Conservation (phyloP, 1,140 invertebrate species). For the Bombyx mandarina region DNA sequence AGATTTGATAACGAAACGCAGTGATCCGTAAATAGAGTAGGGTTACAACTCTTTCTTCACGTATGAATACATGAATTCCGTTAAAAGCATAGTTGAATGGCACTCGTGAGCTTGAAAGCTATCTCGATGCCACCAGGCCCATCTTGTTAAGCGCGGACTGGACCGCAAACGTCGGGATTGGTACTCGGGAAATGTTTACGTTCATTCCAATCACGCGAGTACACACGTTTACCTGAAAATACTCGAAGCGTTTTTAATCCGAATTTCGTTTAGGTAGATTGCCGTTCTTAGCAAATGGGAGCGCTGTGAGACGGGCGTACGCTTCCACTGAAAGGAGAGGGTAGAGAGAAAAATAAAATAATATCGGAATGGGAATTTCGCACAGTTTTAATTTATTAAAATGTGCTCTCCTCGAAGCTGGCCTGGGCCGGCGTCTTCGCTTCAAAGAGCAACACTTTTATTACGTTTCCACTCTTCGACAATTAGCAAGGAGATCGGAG, state of each 20-base stretch:
- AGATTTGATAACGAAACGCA: not conserved
- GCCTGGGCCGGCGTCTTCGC: slow-evolving; percentile 49
- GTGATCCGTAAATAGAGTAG: too few species aligned
- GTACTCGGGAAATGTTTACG: not conserved
- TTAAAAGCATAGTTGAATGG: too few species aligned
- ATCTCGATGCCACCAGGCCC: too few species aligned
- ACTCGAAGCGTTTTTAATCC: slow-evolving; percentile 27
- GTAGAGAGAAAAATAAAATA: slow-evolving; percentile 51
- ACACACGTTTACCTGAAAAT: slow-evolving; percentile 16
- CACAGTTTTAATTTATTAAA: slow-evolving; percentile 69
- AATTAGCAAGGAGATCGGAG: slow-evolving; percentile 55
- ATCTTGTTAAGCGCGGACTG: too few species aligned
- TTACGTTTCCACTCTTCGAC: slow-evolving; percentile 60
- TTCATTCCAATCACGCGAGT: slow-evolving; percentile 8
- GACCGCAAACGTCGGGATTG: too few species aligned
- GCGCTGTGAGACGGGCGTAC: slow-evolving; percentile 42
- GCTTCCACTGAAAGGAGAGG: slow-evolving; percentile 21
- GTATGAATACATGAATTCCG: too few species aligned
- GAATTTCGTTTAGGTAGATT: slow-evolving; percentile 25
- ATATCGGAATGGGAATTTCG: slow-evolving; percentile 65
- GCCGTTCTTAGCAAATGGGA: slow-evolving; percentile 42
- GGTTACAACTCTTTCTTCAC: too few species aligned
- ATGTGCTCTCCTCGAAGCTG: slow-evolving; percentile 48
- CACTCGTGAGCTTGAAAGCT: too few species aligned
- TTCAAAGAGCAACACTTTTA: slow-evolving; percentile 66